Evolutionary conservation across 2,888 invertebrate species (phyloP), one percentile per base, ranked within the genome.

Genomic region (Sussaba pulchella): DNA sequence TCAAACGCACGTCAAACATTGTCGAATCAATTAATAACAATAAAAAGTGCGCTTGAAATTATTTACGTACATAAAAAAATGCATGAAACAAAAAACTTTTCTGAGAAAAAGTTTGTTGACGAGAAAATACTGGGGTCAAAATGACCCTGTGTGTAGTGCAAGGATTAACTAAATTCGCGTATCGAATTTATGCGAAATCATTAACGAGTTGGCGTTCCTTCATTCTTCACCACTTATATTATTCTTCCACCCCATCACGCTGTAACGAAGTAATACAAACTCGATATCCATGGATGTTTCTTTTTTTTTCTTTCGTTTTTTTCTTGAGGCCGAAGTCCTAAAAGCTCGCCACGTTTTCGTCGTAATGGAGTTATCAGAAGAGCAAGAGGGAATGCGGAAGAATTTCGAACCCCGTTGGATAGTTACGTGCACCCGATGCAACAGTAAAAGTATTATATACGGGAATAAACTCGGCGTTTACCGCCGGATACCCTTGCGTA

Each of bases 141-240:
- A n/a, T n/a, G n/a, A n/a, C n/a, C n/a, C n/a, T n/a, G n/a, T n/a
- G n/a, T n/a, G n/a, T n/a, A n/a, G n/a, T n/a, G n/a, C n/a, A n/a
- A n/a, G n/a, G n/a, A n/a, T 59, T 52, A 54, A 64, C 45, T 54
- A 17, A 39, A 61, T 59, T 70, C 57, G 47, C 73, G 47, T 57
- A 54, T 31, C 57, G 69, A 26, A 36, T 66, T 78, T 57, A 54
- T 39, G 45, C 24, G 19, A 67, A 45, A 17, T 39, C 54, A 74
- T 64, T 64, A 47, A 45, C 64, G 70, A 63, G 14, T 9, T 26
- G n/a, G 54, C 39, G 17, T 57, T 24, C 54, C 54, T 17, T 5
- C 14, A 6, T 14, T n/a, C 14, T 1, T 14, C 17, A 12, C 1
- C 14, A 5, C 21, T 9, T 52, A 0, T 4, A 17, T 17, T 12